These are phyloP conservation scores for Gymnoscopelus braueri DNA, from an alignment of 2,797 vertebrate species.

Conservation along the genomic window DNA sequence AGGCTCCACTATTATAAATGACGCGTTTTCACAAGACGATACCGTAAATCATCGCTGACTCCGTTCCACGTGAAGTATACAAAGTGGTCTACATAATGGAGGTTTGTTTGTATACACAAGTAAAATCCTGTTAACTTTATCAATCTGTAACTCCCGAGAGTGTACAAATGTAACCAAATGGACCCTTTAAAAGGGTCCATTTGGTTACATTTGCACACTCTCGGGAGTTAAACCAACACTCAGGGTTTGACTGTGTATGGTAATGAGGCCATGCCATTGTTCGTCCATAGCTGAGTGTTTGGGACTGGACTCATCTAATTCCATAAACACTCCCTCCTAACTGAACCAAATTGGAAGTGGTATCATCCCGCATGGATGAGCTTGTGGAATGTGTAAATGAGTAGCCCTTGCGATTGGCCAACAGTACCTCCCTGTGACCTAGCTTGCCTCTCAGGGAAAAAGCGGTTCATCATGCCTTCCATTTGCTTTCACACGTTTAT, in stretches of 20 bases:
- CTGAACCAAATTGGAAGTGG: conserved; percentile 78
- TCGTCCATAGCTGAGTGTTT: conserved; percentile 41
- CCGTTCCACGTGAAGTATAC: too few species aligned
- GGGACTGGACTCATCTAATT: conserved; percentile 35
- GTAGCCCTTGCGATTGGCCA: conserved; percentile 72
- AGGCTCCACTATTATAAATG: neutral
- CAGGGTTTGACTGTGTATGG: conserved; percentile 63
- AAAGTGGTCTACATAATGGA: too few species aligned
- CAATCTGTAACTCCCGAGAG: too few species aligned
- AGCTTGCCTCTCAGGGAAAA: conserved; percentile 51
- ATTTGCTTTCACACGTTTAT: conserved; percentile 29
- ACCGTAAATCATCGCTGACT: conserved; percentile 5
- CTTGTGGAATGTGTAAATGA: conserved; percentile 83
- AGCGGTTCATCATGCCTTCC: conserved; percentile 6
- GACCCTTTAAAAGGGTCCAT: too few species aligned
- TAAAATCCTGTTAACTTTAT: too few species aligned
- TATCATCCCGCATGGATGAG: conserved; percentile 78
- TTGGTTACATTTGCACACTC: too few species aligned
- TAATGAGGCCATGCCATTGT: conserved; percentile 78
- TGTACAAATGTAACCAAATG: too few species aligned
- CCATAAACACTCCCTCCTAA: conserved; percentile 73
- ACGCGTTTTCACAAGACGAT: neutral
- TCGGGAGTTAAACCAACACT: too few species aligned
- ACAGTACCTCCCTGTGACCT: conserved; percentile 64
- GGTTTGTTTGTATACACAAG: too few species aligned